A percentile compares a stretch with the other conserved stretches of the same genome.
Conservation (phyloP, 2,797 vertebrate species). For the Gadopsis bispinosus region DNA sequence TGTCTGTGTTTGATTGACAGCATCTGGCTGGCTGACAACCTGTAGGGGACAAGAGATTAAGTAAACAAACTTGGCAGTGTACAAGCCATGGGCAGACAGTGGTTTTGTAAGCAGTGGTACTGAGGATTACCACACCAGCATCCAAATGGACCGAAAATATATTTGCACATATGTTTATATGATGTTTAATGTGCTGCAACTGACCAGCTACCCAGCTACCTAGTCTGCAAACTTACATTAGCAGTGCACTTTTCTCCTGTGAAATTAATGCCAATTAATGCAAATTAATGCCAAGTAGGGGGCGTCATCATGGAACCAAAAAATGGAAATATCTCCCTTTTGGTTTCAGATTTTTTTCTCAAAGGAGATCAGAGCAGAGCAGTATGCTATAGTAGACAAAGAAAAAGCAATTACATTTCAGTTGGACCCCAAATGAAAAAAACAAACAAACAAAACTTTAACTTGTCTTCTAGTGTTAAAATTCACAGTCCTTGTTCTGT, state of each 20-base stretch:
- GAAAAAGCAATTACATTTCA: background rate
- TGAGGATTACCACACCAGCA: background rate
- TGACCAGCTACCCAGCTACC: background rate
- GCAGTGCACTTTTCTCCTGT: no score
- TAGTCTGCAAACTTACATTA: background rate
- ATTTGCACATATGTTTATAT: background rate
- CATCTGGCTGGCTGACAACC: background rate
- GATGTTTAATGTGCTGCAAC: background rate
- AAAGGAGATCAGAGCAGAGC: no score
- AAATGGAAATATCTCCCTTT: no score
- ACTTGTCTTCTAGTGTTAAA: background rate
- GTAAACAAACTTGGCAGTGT: background rate
- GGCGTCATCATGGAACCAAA: no score
- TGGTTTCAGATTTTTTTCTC: no score
- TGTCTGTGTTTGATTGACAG: conserved; percentile 1
- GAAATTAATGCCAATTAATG: no score
- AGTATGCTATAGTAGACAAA: no score
- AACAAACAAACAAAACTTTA: no score
- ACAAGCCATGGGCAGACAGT: background rate
- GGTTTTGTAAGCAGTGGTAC: background rate
- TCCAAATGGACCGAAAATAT: background rate
- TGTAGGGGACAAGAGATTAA: background rate
- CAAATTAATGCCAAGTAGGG: no score
- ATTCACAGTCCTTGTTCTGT: background rate
- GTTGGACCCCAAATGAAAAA: background rate